These are phyloP conservation scores for Macrophya alboannulata DNA, from an alignment of 2,888 invertebrate genomes.

Conservation along the genomic window DNA sequence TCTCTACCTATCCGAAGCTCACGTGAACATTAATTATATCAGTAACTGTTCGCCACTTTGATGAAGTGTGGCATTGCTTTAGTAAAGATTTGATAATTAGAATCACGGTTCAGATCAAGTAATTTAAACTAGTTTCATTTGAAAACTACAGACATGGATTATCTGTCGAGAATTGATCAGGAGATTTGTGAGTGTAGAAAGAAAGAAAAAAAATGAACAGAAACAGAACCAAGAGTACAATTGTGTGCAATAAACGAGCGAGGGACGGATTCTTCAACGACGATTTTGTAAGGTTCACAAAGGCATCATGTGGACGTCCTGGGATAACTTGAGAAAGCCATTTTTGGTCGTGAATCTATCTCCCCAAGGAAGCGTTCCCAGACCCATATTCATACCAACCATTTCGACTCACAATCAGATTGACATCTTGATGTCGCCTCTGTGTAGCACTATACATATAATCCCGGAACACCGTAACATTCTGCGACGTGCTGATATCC, in stretches of 20 bases:
- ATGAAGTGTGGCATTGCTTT: conserved; percentile 8
- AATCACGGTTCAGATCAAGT: background rate
- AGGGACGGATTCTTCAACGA: background rate
- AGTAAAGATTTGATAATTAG: conserved; percentile 23
- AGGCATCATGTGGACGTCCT: background rate
- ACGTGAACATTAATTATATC: conserved; percentile 51
- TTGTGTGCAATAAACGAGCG: background rate
- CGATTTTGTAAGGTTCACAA: background rate
- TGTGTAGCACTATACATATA: conserved; percentile 13
- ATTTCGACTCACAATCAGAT: conserved; percentile 49
- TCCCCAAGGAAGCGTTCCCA: conserved; percentile 25
- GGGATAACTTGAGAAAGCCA: background rate
- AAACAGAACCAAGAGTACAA: background rate
- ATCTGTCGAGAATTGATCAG: background rate
- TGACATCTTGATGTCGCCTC: conserved; percentile 51
- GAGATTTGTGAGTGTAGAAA: too few relatives aligned
- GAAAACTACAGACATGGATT: background rate
- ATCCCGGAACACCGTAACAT: conserved; percentile 36
- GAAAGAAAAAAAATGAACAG: background rate
- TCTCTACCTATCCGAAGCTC: conserved; percentile 32
- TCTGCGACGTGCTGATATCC: conserved; percentile 48
- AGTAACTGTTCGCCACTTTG: conserved; percentile 4
- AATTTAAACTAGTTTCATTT: background rate
- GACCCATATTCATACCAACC: conserved; percentile 31
- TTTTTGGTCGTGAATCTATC: conserved; percentile 41